Base-by-base conservation (phyloP, 2,797 vertebrate species). In the Squalus acanthias region DNA sequence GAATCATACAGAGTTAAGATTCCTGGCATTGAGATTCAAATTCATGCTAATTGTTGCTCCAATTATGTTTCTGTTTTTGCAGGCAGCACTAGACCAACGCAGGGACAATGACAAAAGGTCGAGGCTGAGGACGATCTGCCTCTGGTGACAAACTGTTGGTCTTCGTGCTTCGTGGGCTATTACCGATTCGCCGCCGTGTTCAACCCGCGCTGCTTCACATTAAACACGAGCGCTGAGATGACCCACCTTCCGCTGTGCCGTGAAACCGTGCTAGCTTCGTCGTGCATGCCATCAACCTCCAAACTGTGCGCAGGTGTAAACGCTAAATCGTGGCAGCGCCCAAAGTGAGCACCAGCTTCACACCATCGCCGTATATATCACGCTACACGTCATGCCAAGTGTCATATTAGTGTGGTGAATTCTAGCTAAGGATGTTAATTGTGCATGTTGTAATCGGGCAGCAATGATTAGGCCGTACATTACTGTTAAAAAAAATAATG, bases 271-370 rank as follows among this genome's bases (percentile, higher is more conserved):
- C 33, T 93, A 20, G 65, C 65, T 69, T 13, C n/a, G 65, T 69
- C 20, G 22, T 93, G 91, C 91, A 93, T 93, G 91, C n/a, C 91
- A 15, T 93, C 63, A 46, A 46, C n/a, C 91, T 93, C 65, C 91
- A 46, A 93, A 93, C 63, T 22, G 39, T 46, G 65, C 22, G 22
- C 39, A 69, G n/a, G 65, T 46, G 91, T 12, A 93, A 22, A 39
- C n/a, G 9, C n/a, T 39, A 39, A 93, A 67, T n/a, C 63, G n/a
- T 22, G 20, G 60, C 17, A 67, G 17, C 0, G 9, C 17, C 33
- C 89, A 93, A 67, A 7, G 26, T 2, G 57, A n/a, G 29, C 60
- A 91, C 33, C 13, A 10, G 91, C 91, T 93, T 93, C 63, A 69
- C 91, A 24, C 17, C 91, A 93, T 93, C n/a, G 65, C 63, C 65